Percentiles rank a stretch among this genome's conserved stretches.
These are phyloP conservation scores for Paradisaea rubra DNA, from an alignment of 2,113 vertebrate genomes.

Conservation along the genomic window DNA sequence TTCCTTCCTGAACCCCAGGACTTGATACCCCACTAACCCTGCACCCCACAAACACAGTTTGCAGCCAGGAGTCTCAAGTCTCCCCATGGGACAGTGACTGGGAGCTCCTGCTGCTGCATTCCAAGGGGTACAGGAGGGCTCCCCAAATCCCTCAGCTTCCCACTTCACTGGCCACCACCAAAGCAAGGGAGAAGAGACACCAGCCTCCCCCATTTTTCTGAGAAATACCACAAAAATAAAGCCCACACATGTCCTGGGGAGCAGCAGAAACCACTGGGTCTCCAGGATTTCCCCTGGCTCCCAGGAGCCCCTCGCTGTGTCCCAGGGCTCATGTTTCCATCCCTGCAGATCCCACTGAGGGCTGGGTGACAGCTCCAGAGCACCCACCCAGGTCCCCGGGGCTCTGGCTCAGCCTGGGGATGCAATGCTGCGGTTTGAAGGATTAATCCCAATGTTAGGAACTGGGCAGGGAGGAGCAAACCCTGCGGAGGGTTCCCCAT, in stretches of 20 bases:
- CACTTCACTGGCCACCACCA: fast-evolving
- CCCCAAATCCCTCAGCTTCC: neutral
- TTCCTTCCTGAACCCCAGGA: neutral
- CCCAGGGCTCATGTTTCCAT: neutral
- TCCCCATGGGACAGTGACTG: fast-evolving
- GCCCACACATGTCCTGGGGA: fast-evolving
- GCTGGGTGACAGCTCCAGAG: neutral
- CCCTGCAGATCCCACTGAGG: neutral
- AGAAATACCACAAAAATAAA: neutral
- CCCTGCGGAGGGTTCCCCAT: neutral
- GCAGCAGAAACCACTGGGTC: neutral
- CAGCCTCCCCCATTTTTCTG: neutral
- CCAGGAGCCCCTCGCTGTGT: fast-evolving
- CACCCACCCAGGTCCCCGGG: neutral
- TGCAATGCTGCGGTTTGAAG: neutral
- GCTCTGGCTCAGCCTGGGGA: neutral
- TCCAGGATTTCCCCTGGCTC: neutral
- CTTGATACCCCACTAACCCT: neutral
- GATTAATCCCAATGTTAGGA: neutral
- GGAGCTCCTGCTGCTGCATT: neutral
- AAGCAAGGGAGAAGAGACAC: neutral
- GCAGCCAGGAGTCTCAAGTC: neutral
- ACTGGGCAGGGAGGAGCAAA: neutral
- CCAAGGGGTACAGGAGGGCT: neutral
- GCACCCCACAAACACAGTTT: neutral